phyloP scores from a whole-genome alignment of 2,113 vertebrate genomes.

The Aegypius monachus region DNA sequence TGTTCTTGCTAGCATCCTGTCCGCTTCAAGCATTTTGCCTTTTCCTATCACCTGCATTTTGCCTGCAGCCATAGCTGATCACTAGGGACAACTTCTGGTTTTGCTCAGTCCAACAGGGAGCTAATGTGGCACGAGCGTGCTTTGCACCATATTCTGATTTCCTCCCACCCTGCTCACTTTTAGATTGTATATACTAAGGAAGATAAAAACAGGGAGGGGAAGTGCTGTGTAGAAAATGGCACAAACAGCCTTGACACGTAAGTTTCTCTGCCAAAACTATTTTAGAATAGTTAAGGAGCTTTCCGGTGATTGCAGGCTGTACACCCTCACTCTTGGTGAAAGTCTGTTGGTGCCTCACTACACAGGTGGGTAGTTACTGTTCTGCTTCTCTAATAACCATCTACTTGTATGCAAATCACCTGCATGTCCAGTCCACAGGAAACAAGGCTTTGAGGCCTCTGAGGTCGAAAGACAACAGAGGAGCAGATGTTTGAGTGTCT shows the following conservation, averaged over 20 bases:
- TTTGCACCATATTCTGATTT: neutral
- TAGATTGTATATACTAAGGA: neutral
- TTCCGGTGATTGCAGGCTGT: neutral
- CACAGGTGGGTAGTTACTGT: neutral
- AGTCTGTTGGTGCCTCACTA: neutral
- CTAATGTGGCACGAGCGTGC: accelerated
- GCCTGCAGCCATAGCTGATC: neutral
- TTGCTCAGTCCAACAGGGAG: neutral
- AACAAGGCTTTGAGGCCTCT: constrained; percentile 88
- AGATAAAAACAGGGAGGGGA: neutral
- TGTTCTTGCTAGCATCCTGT: neutral
- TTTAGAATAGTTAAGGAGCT: neutral
- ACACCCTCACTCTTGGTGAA: neutral
- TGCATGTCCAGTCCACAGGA: constrained; percentile 98
- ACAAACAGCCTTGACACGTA: neutral
- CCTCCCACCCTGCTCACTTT: neutral
- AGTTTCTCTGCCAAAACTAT: neutral
- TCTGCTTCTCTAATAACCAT: neutral
- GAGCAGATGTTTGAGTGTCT: constrained; percentile 96
- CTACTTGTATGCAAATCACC: constrained; percentile 74
- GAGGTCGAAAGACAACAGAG: constrained; percentile 88
- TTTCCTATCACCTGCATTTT: neutral
- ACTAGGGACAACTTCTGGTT: neutral
- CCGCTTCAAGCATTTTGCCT: neutral
- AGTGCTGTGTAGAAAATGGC: neutral